Base-by-base conservation (phyloP, 2,888 invertebrate species). In the Pollenia angustigena region DNA sequence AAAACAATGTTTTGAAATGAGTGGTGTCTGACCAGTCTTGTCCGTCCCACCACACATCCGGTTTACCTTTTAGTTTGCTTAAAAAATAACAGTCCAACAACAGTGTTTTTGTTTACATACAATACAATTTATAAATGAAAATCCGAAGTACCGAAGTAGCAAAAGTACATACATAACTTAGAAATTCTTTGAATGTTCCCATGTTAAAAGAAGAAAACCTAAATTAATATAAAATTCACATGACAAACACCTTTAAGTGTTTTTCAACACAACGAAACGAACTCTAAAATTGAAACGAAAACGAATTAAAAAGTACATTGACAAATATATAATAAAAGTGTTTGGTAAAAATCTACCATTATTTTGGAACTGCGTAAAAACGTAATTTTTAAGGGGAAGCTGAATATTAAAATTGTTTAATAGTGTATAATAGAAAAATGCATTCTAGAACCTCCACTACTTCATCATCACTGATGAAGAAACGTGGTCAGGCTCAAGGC, bases 401-500 rank as follows among this genome's bases (percentile, higher is more conserved):
- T 7, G 1, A 14, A 12, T 14, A 32, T 3, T 58, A 58, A 1
- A 12, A 58, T 2, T 14, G 14, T 12, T 18, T 18, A 11, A 11
- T 10, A 18, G 18, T 3, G 16, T 32, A 8, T 1, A 16, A 23
- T 32, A 58, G 44, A 12, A 62, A 81, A 85, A 91, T 91, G 92
- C 90, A 90, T 86, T 90, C 91, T 78, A 90, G 88, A 56, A 84
- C 72, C 62, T 76, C 85, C 86, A 69, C 88, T 42, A 87, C 90
- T 88, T 90, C 92, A 23, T 90, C 91, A 60, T 91, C 91, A 88
- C 87, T 90, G 62, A 88, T 91, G 88, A 91, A 91, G 87, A 91
- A 91, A 81, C 88, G 91, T 8, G 90, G 91, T 1, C 91, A 81
- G 88, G 90, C 74, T 89, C 88, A 88, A 75, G 87, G 62, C 60